Evolutionary conservation across 2,113 vertebrate genomes (phyloP).

Genomic region (Forbesichthys papilliferus): DNA sequence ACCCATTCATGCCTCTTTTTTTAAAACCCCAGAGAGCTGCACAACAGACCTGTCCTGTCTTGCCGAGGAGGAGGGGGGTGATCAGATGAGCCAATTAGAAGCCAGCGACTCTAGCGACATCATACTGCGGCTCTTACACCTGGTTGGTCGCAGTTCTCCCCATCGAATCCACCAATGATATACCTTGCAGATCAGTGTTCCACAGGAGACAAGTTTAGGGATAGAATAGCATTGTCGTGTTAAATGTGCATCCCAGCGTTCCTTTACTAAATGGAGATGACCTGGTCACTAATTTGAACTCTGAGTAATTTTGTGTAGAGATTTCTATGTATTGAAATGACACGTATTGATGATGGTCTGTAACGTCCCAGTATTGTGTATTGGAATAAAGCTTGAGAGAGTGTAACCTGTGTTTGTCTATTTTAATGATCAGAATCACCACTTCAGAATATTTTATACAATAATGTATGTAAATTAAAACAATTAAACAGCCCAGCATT

Average conservation of each 20-base stretch:
- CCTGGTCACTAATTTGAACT: slow-evolving; percentile 2
- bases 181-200: slow-evolving; percentile 6
- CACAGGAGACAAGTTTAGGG: slow-evolving; percentile 1
- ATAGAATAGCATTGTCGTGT: slow-evolving; percentile 33
- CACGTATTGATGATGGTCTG: slow-evolving; percentile 21
- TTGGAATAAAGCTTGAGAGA: slow-evolving; percentile 70
- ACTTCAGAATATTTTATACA: not conserved
- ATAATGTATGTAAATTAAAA: not conserved
- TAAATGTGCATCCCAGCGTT: slow-evolving; percentile 5
- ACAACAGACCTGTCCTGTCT: slow-evolving; percentile 67
- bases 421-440: not conserved
- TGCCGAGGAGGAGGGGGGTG: slow-evolving; percentile 60
- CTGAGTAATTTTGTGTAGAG: slow-evolving; percentile 42
- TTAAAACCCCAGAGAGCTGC: slow-evolving; percentile 63
- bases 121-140: slow-evolving; percentile 69
- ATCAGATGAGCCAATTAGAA: slow-evolving; percentile 53
- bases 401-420: slow-evolving; percentile 6
- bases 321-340: slow-evolving; percentile 62
- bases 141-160: slow-evolving; percentile 55
- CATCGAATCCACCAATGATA: slow-evolving; percentile 69
- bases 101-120: slow-evolving; percentile 59
- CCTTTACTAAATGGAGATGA: slow-evolving; percentile 4
- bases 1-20: not conserved
- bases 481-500: not conserved
- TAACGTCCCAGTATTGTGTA: slow-evolving; percentile 58